These are phyloP conservation scores for Ibidorhyncha struthersii DNA, from an alignment of 2,113 vertebrate genomes.

Conservation along the genomic window DNA sequence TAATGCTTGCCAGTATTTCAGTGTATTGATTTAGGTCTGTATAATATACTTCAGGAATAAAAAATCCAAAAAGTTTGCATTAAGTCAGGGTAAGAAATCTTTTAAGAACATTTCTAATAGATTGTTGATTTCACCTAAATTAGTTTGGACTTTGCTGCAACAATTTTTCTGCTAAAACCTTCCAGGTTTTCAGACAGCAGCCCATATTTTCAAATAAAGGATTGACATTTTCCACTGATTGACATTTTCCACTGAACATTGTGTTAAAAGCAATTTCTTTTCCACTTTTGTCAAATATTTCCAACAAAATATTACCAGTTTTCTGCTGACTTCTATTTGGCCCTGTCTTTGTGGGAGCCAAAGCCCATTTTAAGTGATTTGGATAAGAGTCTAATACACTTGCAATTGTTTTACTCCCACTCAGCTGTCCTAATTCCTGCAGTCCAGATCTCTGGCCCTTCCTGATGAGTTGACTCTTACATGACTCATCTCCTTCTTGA, in stretches of 20 bases:
- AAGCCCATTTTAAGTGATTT: constrained; percentile 21
- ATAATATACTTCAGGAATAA: not conserved
- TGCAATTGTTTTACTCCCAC: constrained; percentile 37
- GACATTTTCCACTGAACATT: not conserved
- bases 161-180: not conserved
- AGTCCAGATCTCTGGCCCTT: constrained; percentile 54
- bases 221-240: not conserved
- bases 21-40: not conserved
- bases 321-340: constrained; percentile 6
- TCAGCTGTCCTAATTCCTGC: constrained; percentile 46
- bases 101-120: not conserved
- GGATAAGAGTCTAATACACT: not conserved
- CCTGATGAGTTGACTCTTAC: constrained; percentile 18
- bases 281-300: not conserved
- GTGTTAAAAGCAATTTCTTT: constrained; percentile 13
- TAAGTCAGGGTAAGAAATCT: not conserved
- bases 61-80: not conserved
- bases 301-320: not conserved
- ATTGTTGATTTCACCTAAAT: not conserved
- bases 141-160: not conserved
- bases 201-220: not conserved
- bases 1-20: not conserved
- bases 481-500: constrained; percentile 58
- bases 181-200: not conserved
- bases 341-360: not conserved